These are phyloP conservation scores for Hermodice carunculata DNA, from an alignment of 2,888 invertebrate species.

Conservation along the genomic window DNA sequence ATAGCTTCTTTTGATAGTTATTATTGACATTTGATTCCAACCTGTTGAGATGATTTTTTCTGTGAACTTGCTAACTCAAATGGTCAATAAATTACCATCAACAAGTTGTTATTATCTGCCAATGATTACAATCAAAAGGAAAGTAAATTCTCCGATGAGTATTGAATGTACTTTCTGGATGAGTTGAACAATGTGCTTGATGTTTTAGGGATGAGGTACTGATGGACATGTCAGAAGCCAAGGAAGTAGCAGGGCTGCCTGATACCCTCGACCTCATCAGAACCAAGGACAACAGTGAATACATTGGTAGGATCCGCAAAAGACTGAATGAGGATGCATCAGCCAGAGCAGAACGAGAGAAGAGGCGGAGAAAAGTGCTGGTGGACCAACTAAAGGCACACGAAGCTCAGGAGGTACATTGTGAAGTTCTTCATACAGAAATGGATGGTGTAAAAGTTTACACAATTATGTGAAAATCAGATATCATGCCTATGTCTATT, in stretches of 20 bases:
- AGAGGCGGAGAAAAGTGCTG: conserved; percentile 67
- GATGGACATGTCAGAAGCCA: not conserved
- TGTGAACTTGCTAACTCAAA: no score
- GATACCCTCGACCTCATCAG: conserved; percentile 57
- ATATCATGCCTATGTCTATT: no score
- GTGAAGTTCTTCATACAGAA: no score
- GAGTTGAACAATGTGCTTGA: not conserved
- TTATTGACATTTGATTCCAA: no score
- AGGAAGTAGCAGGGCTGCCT: conserved; percentile 8
- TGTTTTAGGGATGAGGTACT: not conserved
- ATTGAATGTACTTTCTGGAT: not conserved
- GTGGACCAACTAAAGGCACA: conserved; percentile 68
- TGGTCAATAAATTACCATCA: no score
- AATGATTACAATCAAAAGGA: no score
- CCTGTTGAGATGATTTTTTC: no score
- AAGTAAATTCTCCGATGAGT: not conserved
- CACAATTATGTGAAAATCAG: no score
- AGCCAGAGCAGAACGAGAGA: conserved; percentile 67
- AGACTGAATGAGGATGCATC: conserved; percentile 66
- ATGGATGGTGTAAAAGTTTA: no score
- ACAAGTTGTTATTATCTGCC: no score
- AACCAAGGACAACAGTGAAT: conserved; percentile 62
- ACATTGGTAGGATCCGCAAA: conserved; percentile 66
- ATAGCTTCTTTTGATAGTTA: no score
- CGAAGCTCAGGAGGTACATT: conserved; percentile 62